Evolutionary conservation across 2,113 vertebrate species (phyloP).

Genomic region (Struthio camelus): DNA sequence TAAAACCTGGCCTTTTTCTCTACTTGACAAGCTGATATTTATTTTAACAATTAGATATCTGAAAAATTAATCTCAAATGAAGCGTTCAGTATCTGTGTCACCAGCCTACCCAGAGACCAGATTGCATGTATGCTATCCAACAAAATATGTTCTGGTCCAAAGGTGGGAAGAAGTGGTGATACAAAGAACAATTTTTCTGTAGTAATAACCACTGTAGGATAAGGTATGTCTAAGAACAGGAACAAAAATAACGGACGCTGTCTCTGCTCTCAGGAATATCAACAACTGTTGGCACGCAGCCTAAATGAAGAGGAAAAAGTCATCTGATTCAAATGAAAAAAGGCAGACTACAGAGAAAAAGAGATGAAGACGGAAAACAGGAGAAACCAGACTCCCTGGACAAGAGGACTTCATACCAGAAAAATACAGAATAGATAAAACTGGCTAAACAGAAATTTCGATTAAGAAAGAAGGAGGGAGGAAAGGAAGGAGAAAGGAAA

Average conservation of each 20-base stretch:
- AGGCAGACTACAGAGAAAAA: background rate
- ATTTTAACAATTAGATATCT: background rate
- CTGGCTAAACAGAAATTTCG: background rate
- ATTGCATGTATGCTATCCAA: background rate
- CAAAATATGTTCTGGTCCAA: background rate
- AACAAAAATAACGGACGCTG: background rate
- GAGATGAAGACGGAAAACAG: background rate
- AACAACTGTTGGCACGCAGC: background rate
- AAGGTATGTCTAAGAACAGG: background rate
- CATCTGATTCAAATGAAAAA: background rate
- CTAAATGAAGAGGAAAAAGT: background rate
- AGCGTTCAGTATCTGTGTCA: background rate
- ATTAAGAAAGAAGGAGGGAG: rapidly evolving
- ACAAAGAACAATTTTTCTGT: background rate
- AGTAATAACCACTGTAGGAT: background rate
- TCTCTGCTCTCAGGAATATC: background rate
- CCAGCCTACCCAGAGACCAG: background rate
- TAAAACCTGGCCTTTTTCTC: background rate
- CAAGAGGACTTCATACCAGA: background rate
- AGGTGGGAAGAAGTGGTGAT: background rate
- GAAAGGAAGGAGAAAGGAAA: background rate
- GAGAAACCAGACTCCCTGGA: background rate
- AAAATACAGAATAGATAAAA: background rate
- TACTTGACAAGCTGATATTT: background rate
- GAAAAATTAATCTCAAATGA: background rate